Evolutionary conservation across 2,797 vertebrate genomes (phyloP).

Genomic region (Pachyuromys duprasi): DNA sequence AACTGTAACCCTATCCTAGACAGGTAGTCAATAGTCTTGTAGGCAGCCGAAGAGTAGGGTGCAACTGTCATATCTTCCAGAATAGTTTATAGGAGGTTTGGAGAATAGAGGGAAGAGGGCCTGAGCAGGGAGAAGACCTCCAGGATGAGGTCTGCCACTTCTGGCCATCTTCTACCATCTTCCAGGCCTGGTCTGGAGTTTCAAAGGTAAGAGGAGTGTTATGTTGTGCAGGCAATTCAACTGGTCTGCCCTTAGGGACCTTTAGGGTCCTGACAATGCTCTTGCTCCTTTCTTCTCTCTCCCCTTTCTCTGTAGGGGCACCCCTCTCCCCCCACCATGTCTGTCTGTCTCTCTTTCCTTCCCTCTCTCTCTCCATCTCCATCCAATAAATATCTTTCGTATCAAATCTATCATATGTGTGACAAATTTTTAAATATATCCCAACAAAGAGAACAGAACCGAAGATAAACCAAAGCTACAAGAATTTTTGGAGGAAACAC

Average conservation of each 20-base stretch:
- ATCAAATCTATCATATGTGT: no score
- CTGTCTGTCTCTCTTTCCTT: no score
- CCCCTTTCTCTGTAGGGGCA: no score
- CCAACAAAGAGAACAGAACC: background rate
- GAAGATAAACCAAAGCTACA: background rate
- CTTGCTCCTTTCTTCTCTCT: no score
- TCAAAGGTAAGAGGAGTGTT: background rate
- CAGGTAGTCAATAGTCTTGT: background rate
- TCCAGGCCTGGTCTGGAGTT: background rate
- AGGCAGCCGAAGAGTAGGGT: background rate
- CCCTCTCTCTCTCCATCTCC: no score
- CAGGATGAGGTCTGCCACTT: background rate
- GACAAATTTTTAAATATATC: no score
- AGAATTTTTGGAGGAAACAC: background rate
- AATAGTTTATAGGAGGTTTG: background rate
- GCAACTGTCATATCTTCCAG: background rate
- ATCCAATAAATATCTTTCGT: no score
- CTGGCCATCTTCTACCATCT: background rate
- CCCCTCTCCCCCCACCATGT: no score
- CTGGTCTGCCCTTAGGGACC: no score
- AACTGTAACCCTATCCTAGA: background rate
- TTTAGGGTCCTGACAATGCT: no score
- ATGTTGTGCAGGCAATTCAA: no score
- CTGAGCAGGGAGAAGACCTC: background rate
- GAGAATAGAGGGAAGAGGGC: background rate